These are phyloP conservation scores for Dendrolimus pini DNA, from an alignment of 2,888 invertebrate species.

Conservation along the genomic window DNA sequence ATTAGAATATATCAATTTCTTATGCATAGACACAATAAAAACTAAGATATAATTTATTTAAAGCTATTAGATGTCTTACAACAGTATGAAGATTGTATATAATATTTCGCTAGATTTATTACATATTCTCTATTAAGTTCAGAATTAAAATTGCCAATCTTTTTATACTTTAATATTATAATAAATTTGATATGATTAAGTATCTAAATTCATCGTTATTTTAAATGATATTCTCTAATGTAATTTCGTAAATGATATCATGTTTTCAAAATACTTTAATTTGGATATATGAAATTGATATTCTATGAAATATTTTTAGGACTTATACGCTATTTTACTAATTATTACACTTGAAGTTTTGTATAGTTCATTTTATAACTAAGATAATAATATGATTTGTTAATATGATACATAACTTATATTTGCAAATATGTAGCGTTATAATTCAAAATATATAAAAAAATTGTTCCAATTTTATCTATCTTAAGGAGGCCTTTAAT, in stretches of 20 bases:
- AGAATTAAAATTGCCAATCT: conserved; percentile 1
- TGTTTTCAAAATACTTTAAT: too few relatives aligned
- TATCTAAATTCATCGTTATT: conserved; percentile 6
- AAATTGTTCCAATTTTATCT: not conserved
- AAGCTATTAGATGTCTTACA: conserved; percentile 12
- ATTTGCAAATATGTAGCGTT: too few relatives aligned
- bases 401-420: too few relatives aligned
- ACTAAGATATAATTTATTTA: conserved; percentile 20
- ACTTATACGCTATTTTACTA: too few relatives aligned
- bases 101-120: not conserved
- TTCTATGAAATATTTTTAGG: too few relatives aligned
- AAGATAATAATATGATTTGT: too few relatives aligned
- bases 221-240: not conserved
- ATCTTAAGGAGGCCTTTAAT: not conserved
- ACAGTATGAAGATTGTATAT: conserved; percentile 2
- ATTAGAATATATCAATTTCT: conserved; percentile 12
- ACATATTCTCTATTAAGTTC: not conserved
- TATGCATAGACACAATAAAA: conserved; percentile 14
- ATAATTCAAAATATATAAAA: too few relatives aligned
- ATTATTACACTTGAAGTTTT: too few relatives aligned
- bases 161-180: conserved; percentile 1
- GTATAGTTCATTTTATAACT: too few relatives aligned
- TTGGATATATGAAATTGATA: too few relatives aligned
- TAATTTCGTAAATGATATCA: too few relatives aligned
- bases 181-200: conserved; percentile 7